These are phyloP conservation scores for Plagodis dolabraria DNA, from an alignment of 2,888 invertebrate genomes.

Conservation along the genomic window DNA sequence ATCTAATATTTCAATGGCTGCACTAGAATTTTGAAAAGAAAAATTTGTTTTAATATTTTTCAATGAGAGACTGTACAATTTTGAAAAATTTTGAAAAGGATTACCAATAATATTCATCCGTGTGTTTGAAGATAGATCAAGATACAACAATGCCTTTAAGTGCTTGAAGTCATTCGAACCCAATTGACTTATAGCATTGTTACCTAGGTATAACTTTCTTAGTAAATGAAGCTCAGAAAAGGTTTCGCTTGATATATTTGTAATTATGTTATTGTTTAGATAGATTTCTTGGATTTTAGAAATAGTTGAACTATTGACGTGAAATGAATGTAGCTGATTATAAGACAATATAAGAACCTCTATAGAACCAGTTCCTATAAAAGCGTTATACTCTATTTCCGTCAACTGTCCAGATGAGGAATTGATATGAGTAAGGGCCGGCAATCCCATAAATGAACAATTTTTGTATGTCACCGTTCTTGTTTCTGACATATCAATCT, in stretches of 20 bases:
- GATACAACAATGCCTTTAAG: constrained; percentile 20
- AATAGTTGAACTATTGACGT: constrained; percentile 33
- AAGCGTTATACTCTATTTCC: constrained; percentile 30
- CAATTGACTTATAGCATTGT: constrained; percentile 33
- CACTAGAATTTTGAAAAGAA: constrained; percentile 30
- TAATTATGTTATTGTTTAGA: constrained; percentile 35
- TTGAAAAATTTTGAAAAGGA: constrained; percentile 31
- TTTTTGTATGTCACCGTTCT: constrained; percentile 27
- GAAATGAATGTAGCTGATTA: constrained; percentile 35
- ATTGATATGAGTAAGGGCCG: constrained; percentile 26
- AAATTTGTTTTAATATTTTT: constrained; percentile 27
- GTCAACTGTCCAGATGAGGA: constrained; percentile 34
- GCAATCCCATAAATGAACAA: constrained; percentile 31
- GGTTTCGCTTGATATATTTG: constrained; percentile 24
- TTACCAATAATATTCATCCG: constrained; percentile 27
- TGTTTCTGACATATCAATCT: constrained; percentile 24
- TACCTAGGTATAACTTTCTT: constrained; percentile 29
- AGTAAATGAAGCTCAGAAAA: constrained; percentile 30
- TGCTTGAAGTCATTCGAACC: constrained; percentile 24
- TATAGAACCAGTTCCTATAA: constrained; percentile 28
- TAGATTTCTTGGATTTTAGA: constrained; percentile 30
- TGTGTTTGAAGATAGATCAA: constrained; percentile 35
- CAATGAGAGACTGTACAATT: constrained; percentile 29
- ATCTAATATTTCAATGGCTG: constrained; percentile 26
- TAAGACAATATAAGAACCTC: constrained; percentile 34